Conservation (phyloP, 64 coral and sea anemone genomes). For the Montipora foliosa region DNA sequence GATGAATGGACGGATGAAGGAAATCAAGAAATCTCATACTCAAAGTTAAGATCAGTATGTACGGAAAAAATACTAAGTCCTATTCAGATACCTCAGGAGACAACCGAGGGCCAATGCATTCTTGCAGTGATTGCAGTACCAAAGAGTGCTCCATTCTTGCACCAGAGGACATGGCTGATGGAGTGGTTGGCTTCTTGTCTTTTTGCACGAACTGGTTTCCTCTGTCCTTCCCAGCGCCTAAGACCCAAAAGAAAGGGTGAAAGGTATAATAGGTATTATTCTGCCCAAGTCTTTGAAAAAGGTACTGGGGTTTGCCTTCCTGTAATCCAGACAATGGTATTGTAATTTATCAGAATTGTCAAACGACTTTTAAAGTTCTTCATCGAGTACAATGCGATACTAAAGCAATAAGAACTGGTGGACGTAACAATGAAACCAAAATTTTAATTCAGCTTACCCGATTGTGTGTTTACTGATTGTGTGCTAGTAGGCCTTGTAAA, state of each 20-base stretch:
- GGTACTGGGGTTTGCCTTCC: no score
- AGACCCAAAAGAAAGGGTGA: not conserved
- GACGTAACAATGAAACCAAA: not conserved
- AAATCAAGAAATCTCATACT: no score
- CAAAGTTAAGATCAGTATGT: no score
- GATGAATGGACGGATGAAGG: no score
- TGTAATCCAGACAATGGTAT: no score
- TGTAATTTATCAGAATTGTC: no score
- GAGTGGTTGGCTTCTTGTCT: slow-evolving; percentile 91
- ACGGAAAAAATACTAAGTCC: not conserved
- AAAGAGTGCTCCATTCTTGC: slow-evolving; percentile 93
- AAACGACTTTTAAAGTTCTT: no score
- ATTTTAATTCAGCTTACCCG: slow-evolving; percentile 22
- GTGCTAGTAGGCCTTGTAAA: slow-evolving; percentile 73
- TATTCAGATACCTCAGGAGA: slow-evolving; percentile 78
- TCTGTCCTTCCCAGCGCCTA: slow-evolving; percentile 61
- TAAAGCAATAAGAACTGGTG: not conserved
- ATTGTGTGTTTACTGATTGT: slow-evolving; percentile 73
- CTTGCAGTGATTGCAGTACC: slow-evolving; percentile 84
- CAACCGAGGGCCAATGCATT: slow-evolving; percentile 92
- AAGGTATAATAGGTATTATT: no score
- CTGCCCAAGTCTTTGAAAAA: no score
- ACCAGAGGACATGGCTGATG: slow-evolving; percentile 79
- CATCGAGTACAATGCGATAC: not conserved
- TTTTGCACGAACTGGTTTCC: slow-evolving; percentile 73